Base-by-base conservation (phyloP, 1,140 invertebrate species). In the Drosophila lini region DNA sequence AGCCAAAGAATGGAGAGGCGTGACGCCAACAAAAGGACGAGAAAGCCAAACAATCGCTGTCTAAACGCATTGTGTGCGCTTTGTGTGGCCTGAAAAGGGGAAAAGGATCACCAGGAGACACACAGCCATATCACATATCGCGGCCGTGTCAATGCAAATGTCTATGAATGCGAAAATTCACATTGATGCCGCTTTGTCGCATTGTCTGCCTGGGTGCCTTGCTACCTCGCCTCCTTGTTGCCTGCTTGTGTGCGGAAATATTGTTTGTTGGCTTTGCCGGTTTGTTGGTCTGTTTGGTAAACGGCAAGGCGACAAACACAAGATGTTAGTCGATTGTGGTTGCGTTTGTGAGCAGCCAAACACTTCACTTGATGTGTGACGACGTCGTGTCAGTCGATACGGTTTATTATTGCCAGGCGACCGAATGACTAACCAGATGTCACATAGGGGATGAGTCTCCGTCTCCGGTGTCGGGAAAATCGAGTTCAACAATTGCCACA, bases 1-100 rank as follows among this genome's bases (percentile, higher is more conserved):
- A 16, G 5, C 25, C 28, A 50, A 11, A 58, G 31, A 58, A 38
- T 34, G 15, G 47, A 22, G 50, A 45, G 48, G 45, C 69, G 67
- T 73, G 64, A 81, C 68, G 67, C 62, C 63, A 80, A 61, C 74
- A 81, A 63, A 65, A 57, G 63, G 63, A 70, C 55, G 65, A 81
- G 78, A 82, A 80, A 73, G 57, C 73, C 77, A 74, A 88, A 88
- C 83, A 88, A 88, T 88, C 79, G 84, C 67, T 89, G 84, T 88
- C 83, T 89, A 88, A 88, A 88, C 73, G 80, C 77, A 88, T 88
- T 88, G 83, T 88, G 64, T 53, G 40, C 52, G 60, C 62, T 83
- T 88, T 88, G 84, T 88, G 48, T 40, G 41, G 25, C 31, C 22
- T 45, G 65, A 60, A 70, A 80, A 48, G 80, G 78, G 81, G 40